Evolutionary conservation across 2,113 vertebrate genomes (phyloP), one percentile per base, ranked within the genome.

Genomic region (Cichladusa arquata): DNA sequence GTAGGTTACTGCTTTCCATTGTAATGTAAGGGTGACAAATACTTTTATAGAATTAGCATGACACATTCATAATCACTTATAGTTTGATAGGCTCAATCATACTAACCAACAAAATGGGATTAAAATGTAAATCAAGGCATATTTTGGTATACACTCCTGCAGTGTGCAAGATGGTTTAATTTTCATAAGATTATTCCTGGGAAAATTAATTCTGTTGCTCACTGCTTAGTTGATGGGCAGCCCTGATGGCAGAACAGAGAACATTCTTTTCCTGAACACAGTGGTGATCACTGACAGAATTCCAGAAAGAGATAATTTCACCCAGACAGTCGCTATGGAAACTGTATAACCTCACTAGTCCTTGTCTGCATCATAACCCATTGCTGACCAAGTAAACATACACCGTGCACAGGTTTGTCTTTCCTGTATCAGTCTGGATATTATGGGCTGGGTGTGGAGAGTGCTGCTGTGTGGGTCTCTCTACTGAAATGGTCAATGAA

Each of bases 241-340:
- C n/a, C 28, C 64, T 95, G 71, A 91, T 64, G 45, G 19, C 24
- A 47, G 45, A 72, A 26, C 16, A 6, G 24, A 84, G 58, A 71
- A 62, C 50, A 62, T 19, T 95, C 92, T 70, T 34, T 90, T 76
- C 53, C 14, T 78, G 88, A 87, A 93, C 76, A 73, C 24, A n/a
- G 31, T 11, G 5, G 60, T 96, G 64, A 60, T 93, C 3, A 25
- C 82, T 97, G 94, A 91, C 70, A 66, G 80, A 93, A 96, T 88
- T 96, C 93, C 90, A 96, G 88, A 92, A 95, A 96, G 64, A 97
- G 81, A 88, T 90, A 14, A 92, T 88, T 94, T 57, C 73, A 79
- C 81, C 58, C 54, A 90, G 76, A 77, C 57, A 56, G 38, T 97
- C 86, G 67, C 95, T 95, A 94, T 97, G 95, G 97, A 95, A 97